phyloP scores from a whole-genome alignment of 2,797 vertebrate genomes.

The Clangula hyemalis region DNA sequence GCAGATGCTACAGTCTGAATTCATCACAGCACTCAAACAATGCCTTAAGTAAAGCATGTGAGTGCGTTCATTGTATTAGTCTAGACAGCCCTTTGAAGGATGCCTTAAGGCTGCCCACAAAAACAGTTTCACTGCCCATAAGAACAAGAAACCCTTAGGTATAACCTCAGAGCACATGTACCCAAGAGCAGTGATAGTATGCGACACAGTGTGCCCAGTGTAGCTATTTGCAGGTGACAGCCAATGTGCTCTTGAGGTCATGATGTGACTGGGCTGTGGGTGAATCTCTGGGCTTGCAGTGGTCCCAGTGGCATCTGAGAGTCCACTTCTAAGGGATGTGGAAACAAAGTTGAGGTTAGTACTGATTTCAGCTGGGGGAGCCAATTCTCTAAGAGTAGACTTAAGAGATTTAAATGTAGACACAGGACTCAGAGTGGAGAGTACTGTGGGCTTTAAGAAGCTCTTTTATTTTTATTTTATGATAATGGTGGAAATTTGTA shows the following conservation, averaged over 20 bases:
- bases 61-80: background rate
- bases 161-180: background rate
- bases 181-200: accelerated
- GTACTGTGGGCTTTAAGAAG: background rate
- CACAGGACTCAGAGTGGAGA: accelerated
- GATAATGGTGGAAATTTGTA: background rate
- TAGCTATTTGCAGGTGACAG: background rate
- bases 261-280: background rate
- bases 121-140: background rate
- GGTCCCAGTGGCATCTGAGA: background rate
- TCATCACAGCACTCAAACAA: background rate
- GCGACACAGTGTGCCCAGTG: background rate
- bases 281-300: background rate
- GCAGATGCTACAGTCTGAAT: background rate
- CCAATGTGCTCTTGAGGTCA: background rate
- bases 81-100: background rate
- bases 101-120: background rate
- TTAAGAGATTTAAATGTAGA: background rate
- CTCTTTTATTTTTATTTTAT: background rate
- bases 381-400: background rate
- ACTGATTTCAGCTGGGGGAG: background rate
- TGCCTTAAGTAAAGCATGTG: background rate
- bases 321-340: background rate
- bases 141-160: background rate
- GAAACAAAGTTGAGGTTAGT: background rate